Conservation (phyloP, 2,888 invertebrate genomes). For the Geophilus truncorum region DNA sequence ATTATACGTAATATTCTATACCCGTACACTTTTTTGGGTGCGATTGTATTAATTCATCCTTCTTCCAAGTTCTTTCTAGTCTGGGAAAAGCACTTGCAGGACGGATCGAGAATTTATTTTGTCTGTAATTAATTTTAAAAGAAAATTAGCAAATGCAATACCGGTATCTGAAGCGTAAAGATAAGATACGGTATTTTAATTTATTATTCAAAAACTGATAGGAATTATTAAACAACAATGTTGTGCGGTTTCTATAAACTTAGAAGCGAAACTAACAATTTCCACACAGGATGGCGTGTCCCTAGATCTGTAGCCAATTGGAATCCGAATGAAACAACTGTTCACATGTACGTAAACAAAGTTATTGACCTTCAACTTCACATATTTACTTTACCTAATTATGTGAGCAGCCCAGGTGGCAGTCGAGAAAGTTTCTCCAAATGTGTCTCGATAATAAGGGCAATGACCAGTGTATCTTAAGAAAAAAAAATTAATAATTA, state of each 20-base stretch:
- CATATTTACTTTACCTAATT: slow-evolving; percentile 3
- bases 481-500: too few species aligned
- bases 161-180: not conserved
- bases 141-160: not conserved
- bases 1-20: not conserved
- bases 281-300: not conserved
- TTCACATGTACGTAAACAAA: not conserved
- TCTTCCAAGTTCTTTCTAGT: not conserved
- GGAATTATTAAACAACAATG: too few species aligned
- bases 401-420: not conserved
- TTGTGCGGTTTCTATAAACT: not conserved
- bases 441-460: not conserved
- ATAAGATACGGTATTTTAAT: not conserved
- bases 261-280: not conserved
- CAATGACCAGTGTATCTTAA: slow-evolving; percentile 3
- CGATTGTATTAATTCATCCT: not conserved
- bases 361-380: not conserved
- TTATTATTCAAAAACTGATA: too few species aligned
- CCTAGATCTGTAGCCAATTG: not conserved
- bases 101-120: not conserved
- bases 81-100: not conserved
- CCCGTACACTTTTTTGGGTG: not conserved
- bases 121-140: not conserved
- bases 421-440: not conserved
- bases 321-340: not conserved